Evolutionary conservation across 2,113 vertebrate genomes (phyloP).

Genomic region (Oncorhynchus nerka): DNA sequence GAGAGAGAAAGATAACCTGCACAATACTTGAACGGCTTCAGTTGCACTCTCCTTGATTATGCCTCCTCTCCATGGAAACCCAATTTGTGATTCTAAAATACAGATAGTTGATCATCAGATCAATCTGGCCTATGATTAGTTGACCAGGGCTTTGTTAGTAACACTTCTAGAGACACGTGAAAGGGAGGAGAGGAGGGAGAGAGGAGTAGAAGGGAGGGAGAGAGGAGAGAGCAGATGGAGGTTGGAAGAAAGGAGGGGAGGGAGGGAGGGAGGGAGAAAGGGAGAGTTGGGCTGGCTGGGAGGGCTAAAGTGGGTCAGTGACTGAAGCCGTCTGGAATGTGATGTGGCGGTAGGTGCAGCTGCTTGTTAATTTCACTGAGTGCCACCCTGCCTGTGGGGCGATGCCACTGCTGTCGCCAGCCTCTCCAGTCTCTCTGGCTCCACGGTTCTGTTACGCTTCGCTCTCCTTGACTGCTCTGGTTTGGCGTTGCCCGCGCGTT

Average conservation of each 20-base stretch:
- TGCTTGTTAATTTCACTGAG: slow-evolving; percentile 67
- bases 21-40: slow-evolving; percentile 59
- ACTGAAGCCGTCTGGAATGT: slow-evolving; percentile 43
- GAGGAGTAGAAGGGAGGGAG: not conserved
- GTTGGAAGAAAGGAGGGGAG: too few species aligned
- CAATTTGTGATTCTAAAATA: slow-evolving; percentile 27
- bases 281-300: not conserved
- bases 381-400: slow-evolving; percentile 57
- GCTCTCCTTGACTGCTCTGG: slow-evolving; percentile 64
- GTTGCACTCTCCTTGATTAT: slow-evolving; percentile 46
- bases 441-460: slow-evolving; percentile 69
- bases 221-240: too few species aligned
- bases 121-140: not conserved
- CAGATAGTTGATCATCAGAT: slow-evolving; percentile 49
- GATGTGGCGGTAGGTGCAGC: slow-evolving; percentile 61
- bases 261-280: too few species aligned
- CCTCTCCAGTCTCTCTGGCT: slow-evolving; percentile 66
- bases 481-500: slow-evolving; percentile 74
- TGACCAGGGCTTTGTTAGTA: not conserved
- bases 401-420: slow-evolving; percentile 64
- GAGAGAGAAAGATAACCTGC: slow-evolving; percentile 12
- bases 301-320: slow-evolving; percentile 18
- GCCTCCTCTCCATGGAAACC: slow-evolving; percentile 24
- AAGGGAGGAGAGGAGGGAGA: not conserved
- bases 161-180: not conserved